These are phyloP conservation scores for Menura novaehollandiae DNA, from an alignment of 2,113 vertebrate species.

Conservation along the genomic window DNA sequence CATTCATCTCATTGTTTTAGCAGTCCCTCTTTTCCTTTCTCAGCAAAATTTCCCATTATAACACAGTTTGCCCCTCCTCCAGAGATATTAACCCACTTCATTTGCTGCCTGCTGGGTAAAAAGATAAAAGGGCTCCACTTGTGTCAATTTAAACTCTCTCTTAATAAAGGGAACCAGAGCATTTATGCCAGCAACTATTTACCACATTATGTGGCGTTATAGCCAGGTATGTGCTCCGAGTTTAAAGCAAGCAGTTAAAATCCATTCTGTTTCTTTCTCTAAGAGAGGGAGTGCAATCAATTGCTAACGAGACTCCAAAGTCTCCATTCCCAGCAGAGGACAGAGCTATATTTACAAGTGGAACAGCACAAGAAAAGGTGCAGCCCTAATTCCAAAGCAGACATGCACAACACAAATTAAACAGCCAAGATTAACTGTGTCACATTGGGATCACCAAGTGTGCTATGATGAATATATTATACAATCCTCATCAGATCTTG, in stretches of 20 bases:
- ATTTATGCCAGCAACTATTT: background rate
- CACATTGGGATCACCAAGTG: accelerated
- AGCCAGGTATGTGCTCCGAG: background rate
- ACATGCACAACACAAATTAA: background rate
- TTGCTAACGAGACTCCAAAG: background rate
- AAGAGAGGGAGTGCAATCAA: background rate
- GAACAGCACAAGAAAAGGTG: background rate
- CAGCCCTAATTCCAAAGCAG: background rate
- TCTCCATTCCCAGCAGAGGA: background rate
- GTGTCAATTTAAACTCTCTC: background rate
- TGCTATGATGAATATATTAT: background rate
- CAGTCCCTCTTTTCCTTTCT: background rate
- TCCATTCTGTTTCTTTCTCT: background rate
- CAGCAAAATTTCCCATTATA: background rate
- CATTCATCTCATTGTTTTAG: background rate
- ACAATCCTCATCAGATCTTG: background rate
- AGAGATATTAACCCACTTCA: background rate
- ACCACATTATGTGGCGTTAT: background rate
- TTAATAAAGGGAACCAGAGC: background rate
- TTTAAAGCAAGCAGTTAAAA: background rate
- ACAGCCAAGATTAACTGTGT: background rate
- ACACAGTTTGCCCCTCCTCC: background rate
- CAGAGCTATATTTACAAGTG: background rate
- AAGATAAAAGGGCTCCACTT: background rate
- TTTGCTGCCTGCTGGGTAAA: background rate